Percentiles rank a stretch among this genome's conserved stretches.
phyloP scores from a whole-genome alignment of 1,140 invertebrate genomes.

The Cherax destructor region DNA sequence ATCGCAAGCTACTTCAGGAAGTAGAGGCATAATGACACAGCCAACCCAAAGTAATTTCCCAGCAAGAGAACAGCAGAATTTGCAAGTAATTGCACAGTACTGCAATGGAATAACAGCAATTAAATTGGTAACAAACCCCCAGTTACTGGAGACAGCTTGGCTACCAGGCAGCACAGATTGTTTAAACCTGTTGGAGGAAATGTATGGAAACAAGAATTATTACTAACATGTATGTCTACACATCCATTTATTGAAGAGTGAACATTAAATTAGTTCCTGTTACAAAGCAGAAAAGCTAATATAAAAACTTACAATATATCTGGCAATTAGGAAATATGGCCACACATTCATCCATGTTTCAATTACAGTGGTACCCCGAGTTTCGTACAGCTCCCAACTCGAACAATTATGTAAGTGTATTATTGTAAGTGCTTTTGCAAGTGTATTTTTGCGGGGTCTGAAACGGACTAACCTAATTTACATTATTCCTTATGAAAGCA shows the following conservation, averaged over 20 bases:
- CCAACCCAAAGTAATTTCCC: conserved; percentile 7
- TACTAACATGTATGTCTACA: background rate
- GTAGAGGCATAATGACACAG: background rate
- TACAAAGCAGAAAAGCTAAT: too few species aligned
- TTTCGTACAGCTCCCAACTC: too few species aligned
- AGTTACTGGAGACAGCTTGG: conserved; percentile 67
- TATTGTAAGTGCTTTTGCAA: too few species aligned
- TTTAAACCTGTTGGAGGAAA: conserved; percentile 65
- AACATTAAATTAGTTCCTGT: too few species aligned
- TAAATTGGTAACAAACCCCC: conserved; percentile 64
- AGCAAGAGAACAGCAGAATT: conserved; percentile 35
- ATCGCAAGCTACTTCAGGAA: conserved; percentile 21
- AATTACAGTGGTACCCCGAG: too few species aligned
- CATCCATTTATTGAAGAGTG: background rate
- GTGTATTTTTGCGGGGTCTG: too few species aligned
- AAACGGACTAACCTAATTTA: too few species aligned
- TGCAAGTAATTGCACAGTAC: conserved; percentile 29
- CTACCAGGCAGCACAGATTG: conserved; percentile 68
- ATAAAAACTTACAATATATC: too few species aligned
- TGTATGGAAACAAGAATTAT: conserved; percentile 28
- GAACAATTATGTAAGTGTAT: too few species aligned
- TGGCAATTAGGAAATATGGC: too few species aligned
- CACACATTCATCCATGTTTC: too few species aligned
- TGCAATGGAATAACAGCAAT: conserved; percentile 55
- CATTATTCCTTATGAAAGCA: too few species aligned